Percentiles rank a stretch among this genome's conserved stretches.
Conservation (phyloP, 2,113 vertebrate genomes). For the Hyaena hyaena region DNA sequence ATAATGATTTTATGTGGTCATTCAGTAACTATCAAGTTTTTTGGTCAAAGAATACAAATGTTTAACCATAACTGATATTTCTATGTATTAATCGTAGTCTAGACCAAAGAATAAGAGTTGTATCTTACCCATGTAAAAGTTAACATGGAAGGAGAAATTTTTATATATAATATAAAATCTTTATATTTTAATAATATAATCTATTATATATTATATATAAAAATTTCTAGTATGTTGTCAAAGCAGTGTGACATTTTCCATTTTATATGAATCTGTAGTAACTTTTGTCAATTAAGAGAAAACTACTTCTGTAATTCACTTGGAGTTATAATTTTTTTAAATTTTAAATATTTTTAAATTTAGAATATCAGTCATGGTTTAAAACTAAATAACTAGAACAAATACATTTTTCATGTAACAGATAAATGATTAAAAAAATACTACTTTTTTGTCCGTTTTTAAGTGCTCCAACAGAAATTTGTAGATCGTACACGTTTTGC, state of each 20-base stretch:
- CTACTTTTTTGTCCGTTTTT: background rate
- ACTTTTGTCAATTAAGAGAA: conserved; percentile 42
- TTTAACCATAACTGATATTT: conserved; percentile 32
- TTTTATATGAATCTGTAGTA: background rate
- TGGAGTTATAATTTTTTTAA: background rate
- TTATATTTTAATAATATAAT: background rate
- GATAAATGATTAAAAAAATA: background rate
- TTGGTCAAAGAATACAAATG: conserved; percentile 3
- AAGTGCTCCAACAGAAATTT: conserved; percentile 48
- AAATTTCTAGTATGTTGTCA: conserved; percentile 30
- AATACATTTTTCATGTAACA: background rate
- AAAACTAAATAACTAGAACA: conserved; percentile 15
- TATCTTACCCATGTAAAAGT: conserved; percentile 13
- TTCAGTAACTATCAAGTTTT: conserved; percentile 11
- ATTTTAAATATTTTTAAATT: conserved; percentile 50
- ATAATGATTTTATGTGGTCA: background rate
- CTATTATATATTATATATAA: background rate
- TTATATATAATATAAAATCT: background rate
- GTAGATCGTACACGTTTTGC: background rate
- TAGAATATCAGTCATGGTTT: conserved; percentile 8
- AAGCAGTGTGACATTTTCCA: conserved; percentile 33
- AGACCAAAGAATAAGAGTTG: background rate
- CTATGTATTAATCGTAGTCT: background rate
- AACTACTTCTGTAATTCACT: conserved; percentile 42
- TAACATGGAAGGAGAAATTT: conserved; percentile 1